Percentiles rank a stretch among this genome's conserved stretches.
phyloP scores from a whole-genome alignment of 2,113 vertebrate genomes.

The Amphiprion ocellaris region DNA sequence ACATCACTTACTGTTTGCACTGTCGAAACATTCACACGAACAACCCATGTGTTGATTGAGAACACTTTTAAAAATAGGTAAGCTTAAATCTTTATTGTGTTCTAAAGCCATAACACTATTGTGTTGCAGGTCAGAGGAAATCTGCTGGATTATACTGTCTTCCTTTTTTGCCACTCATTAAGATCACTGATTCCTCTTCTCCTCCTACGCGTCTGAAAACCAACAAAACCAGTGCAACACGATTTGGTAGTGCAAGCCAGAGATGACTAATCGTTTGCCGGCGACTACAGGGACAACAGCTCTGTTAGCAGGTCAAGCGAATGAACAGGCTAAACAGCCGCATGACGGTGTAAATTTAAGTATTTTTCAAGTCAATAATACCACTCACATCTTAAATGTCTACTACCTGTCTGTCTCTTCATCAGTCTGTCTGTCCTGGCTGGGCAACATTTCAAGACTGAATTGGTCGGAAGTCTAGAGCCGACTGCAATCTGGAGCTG shows the following conservation, averaged over 20 bases:
- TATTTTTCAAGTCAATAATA: not conserved
- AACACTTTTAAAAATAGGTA: not conserved
- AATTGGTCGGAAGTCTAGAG: slow-evolving; percentile 38
- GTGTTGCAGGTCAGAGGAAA: not conserved
- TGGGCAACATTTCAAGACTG: slow-evolving; percentile 17
- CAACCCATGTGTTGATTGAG: not conserved
- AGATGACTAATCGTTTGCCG: slow-evolving; percentile 31
- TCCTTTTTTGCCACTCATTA: not conserved
- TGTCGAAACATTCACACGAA: not conserved
- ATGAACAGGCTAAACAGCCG: slow-evolving; percentile 4
- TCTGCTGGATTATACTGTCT: not conserved
- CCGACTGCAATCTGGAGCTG: slow-evolving; percentile 64
- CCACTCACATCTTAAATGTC: slow-evolving; percentile 17
- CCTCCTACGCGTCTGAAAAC: not conserved
- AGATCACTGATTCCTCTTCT: not conserved
- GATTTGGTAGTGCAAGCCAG: slow-evolving; percentile 1
- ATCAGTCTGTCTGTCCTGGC: slow-evolving; percentile 21
- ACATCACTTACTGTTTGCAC: not conserved
- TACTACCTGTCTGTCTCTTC: slow-evolving; percentile 22
- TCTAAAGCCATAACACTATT: not conserved
- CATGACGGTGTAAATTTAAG: slow-evolving; percentile 1
- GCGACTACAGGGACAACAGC: not conserved
- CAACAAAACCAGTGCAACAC: not conserved
- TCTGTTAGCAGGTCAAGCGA: slow-evolving; percentile 21
- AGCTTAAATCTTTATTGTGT: not conserved